Percentiles rank a stretch among this genome's conserved stretches.
Evolutionary conservation across 2,888 invertebrate species (phyloP).

Genomic region (Latheticus oryzae): DNA sequence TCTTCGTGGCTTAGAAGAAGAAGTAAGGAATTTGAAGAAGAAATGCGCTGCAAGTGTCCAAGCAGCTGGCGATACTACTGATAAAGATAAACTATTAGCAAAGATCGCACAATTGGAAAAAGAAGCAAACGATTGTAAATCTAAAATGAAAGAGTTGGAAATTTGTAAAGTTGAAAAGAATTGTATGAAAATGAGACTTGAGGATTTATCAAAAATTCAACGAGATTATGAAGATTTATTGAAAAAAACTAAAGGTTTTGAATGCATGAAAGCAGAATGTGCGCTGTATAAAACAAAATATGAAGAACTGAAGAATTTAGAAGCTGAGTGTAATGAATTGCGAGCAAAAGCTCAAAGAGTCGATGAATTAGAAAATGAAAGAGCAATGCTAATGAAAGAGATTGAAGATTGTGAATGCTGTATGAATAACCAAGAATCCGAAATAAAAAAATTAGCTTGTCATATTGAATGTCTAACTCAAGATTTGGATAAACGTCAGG

Average conservation of each 20-base stretch:
- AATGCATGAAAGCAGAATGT: slow-evolving; percentile 59
- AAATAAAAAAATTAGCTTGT: slow-evolving; percentile 68
- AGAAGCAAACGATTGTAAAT: slow-evolving; percentile 37
- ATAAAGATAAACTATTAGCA: slow-evolving; percentile 44
- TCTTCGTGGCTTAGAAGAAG: slow-evolving; percentile 51
- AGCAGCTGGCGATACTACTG: slow-evolving; percentile 8
- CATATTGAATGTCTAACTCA: slow-evolving; percentile 68
- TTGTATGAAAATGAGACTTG: slow-evolving; percentile 49
- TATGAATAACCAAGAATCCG: slow-evolving; percentile 70
- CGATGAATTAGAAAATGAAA: slow-evolving; percentile 65
- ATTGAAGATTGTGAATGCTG: slow-evolving; percentile 70
- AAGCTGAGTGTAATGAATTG: slow-evolving; percentile 56
- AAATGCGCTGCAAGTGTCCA: slow-evolving; percentile 15
- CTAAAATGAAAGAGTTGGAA: slow-evolving; percentile 53
- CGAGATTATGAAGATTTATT: slow-evolving; percentile 57
- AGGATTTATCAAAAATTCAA: slow-evolving; percentile 57
- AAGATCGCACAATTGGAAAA: slow-evolving; percentile 47
- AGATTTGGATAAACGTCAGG: slow-evolving; percentile 61
- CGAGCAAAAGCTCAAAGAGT: slow-evolving; percentile 57
- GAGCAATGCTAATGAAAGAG: slow-evolving; percentile 66
- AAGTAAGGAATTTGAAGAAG: slow-evolving; percentile 29
- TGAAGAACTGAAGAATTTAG: slow-evolving; percentile 55
- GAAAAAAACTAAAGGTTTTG: slow-evolving; percentile 53
- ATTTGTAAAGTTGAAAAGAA: slow-evolving; percentile 59
- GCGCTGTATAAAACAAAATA: slow-evolving; percentile 61